Conservation (phyloP, 1,140 invertebrate genomes). For the Thrips palmi region DNA sequence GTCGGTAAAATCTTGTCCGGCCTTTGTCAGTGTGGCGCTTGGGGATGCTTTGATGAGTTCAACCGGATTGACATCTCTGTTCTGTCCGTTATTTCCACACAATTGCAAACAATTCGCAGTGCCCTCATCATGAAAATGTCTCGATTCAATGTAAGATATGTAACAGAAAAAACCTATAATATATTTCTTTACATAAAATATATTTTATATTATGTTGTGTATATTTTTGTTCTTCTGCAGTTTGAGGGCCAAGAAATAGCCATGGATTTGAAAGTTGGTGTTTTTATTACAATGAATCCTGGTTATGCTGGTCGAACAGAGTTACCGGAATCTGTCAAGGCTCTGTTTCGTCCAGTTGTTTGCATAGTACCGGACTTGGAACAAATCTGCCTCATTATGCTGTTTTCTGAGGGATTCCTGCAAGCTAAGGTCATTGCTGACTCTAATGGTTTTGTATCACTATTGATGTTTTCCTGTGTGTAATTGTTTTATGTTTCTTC, state of each 20-base stretch:
- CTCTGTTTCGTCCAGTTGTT: conserved; percentile 73
- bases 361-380: conserved; percentile 78
- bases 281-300: conserved; percentile 90
- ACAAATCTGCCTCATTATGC: conserved; percentile 76
- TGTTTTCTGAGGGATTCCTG: conserved; percentile 64
- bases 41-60: conserved; percentile 85
- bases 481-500: conserved; percentile 1
- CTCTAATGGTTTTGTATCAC: conserved; percentile 1
- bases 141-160: conserved; percentile 43
- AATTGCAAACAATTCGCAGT: conserved; percentile 71
- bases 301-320: conserved; percentile 79
- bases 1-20: conserved; percentile 73
- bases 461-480: not conserved
- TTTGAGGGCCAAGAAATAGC: conserved; percentile 71
- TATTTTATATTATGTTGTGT: conserved; percentile 6
- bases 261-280: conserved; percentile 66
- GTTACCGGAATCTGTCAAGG: conserved; percentile 78
- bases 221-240: conserved; percentile 24
- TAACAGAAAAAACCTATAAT: conserved; percentile 9
- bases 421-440: conserved; percentile 15
- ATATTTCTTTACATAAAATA: conserved; percentile 8
- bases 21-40: conserved; percentile 54
- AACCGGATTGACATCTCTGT: conserved; percentile 80
- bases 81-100: conserved; percentile 77
- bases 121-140: conserved; percentile 54